Evolutionary conservation across 2,113 vertebrate species (phyloP).

Genomic region (Rousettus leschenaultii): DNA sequence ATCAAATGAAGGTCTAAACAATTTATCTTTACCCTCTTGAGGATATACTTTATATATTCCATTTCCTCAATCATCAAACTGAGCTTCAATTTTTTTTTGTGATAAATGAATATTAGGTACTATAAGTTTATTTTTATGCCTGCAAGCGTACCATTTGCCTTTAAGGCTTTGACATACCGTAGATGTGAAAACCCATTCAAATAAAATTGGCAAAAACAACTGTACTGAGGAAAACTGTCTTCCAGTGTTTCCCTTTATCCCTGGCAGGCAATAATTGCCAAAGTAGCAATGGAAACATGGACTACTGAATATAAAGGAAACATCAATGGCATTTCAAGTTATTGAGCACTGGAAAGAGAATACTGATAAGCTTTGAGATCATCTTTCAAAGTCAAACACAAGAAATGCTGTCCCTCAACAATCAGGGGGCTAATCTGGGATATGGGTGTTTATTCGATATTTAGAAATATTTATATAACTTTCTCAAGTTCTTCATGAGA

Average conservation of each 20-base stretch:
- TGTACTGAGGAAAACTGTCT: neutral
- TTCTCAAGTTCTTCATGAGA: neutral
- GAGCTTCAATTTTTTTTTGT: neutral
- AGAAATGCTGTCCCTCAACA: neutral
- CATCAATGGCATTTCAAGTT: neutral
- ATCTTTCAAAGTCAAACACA: neutral
- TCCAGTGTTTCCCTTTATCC: neutral
- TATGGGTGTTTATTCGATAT: neutral
- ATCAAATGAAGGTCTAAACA: neutral
- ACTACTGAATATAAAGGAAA: neutral
- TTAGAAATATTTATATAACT: neutral
- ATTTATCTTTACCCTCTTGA: neutral
- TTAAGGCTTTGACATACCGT: neutral
- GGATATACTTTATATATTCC: neutral
- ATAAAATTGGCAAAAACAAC: neutral
- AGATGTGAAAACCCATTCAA: neutral
- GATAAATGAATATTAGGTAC: neutral
- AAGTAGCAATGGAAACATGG: neutral
- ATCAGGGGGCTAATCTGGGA: neutral
- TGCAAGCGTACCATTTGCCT: neutral
- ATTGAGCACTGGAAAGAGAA: neutral
- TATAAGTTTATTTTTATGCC: neutral
- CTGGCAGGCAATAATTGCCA: neutral
- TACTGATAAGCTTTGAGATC: neutral
- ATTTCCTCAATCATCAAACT: neutral